Evolutionary conservation across 2,797 vertebrate genomes (phyloP).

Genomic region (Betta splendens): DNA sequence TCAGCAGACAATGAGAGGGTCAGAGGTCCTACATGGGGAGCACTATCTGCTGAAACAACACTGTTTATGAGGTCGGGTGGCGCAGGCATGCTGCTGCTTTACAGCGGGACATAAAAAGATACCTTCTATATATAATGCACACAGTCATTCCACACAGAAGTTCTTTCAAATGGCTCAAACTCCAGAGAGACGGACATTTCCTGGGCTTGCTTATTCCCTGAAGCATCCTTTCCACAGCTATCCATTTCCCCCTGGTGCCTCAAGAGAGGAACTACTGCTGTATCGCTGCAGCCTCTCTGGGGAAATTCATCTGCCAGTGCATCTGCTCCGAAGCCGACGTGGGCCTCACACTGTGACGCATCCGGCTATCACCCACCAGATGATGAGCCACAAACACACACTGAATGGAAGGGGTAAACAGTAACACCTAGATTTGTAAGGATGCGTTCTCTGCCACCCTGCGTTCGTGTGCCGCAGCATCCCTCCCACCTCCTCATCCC

Average conservation of each 20-base stretch:
- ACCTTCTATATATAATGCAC: constrained; percentile 33
- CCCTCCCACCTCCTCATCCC: constrained; percentile 45
- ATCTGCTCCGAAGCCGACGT: constrained; percentile 42
- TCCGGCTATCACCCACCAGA: constrained; percentile 42
- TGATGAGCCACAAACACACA: constrained; percentile 31
- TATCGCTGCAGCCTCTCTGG: constrained; percentile 40
- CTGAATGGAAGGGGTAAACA: constrained; percentile 45
- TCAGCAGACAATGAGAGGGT: constrained; percentile 68
- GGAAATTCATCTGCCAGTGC: constrained; percentile 37
- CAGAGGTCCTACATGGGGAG: constrained; percentile 61
- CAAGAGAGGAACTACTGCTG: constrained; percentile 77
- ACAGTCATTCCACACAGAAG: constrained; percentile 28
- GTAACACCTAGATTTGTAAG: constrained; percentile 63
- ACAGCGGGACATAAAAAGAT: constrained; percentile 41
- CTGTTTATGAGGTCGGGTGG: constrained; percentile 53
- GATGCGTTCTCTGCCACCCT: constrained; percentile 49
- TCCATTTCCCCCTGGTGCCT: constrained; percentile 86
- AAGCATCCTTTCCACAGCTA: constrained; percentile 80
- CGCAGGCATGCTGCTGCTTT: constrained; percentile 41
- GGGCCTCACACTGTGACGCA: constrained; percentile 60
- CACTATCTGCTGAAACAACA: constrained; percentile 56
- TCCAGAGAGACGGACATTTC: constrained; percentile 50
- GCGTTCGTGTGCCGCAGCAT: constrained; percentile 28
- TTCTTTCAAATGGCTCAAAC: constrained; percentile 45
- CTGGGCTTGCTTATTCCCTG: constrained; percentile 60